Conservation (phyloP, 2,113 vertebrate species). For the Callithrix jacchus region DNA sequence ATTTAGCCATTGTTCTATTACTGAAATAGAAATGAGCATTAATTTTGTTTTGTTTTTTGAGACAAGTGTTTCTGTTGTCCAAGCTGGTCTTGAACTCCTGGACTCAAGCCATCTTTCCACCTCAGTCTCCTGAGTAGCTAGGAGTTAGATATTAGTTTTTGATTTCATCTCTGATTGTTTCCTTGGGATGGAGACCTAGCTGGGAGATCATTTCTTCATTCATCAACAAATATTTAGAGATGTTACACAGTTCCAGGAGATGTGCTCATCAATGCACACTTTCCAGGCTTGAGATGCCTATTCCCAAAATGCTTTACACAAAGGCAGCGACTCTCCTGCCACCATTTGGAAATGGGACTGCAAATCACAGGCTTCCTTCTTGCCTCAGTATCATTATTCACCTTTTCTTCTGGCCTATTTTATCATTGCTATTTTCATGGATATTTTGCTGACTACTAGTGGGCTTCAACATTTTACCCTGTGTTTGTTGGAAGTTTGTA, state of each 20-base stretch:
- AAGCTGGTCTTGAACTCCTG: too few relatives aligned
- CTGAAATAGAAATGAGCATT: neutral
- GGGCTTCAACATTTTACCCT: neutral
- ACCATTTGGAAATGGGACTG: neutral
- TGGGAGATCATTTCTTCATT: neutral
- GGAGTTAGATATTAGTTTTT: neutral
- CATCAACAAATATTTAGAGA: neutral
- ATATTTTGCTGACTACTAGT: neutral
- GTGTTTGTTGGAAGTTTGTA: neutral
- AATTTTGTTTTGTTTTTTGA: neutral
- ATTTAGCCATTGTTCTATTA: neutral
- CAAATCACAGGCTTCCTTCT: neutral
- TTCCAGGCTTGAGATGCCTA: neutral
- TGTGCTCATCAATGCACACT: neutral
- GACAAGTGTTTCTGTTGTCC: too few relatives aligned
- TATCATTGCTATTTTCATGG: neutral
- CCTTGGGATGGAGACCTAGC: neutral
- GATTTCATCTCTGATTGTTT: slow-evolving; percentile 25
- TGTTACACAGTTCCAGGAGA: neutral
- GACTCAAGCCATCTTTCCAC: too few relatives aligned
- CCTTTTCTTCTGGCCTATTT: neutral
- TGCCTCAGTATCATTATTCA: neutral
- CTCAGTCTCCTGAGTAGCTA: too few relatives aligned
- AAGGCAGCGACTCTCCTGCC: neutral
- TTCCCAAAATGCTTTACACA: neutral